Percentiles rank a stretch among this genome's conserved stretches.
These are phyloP conservation scores for Ceratina calcarata DNA, from an alignment of 1,140 invertebrate genomes.

Conservation along the genomic window DNA sequence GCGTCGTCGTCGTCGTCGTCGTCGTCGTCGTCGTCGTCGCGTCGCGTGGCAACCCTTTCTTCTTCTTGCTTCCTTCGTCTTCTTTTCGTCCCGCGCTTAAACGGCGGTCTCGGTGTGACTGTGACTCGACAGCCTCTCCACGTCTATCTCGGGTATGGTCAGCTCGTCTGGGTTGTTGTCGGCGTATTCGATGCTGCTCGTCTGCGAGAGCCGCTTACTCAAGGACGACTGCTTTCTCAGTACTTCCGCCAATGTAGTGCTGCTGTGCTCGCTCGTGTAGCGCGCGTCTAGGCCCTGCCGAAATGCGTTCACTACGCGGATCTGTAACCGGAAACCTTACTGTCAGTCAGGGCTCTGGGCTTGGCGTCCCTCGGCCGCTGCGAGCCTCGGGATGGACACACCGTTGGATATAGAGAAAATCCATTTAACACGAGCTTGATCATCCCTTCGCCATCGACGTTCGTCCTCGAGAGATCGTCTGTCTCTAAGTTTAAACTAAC, in stretches of 20 bases:
- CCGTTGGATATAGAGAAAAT: slow-evolving; percentile 6
- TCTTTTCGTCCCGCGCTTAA: slow-evolving; percentile 78
- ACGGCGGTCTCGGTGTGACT: slow-evolving; percentile 96
- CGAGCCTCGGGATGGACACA: slow-evolving; percentile 1
- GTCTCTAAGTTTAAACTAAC: too few relatives aligned
- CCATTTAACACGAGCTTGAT: slow-evolving; percentile 12
- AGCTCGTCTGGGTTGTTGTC: slow-evolving; percentile 93
- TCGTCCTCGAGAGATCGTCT: background rate
- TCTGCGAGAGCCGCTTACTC: slow-evolving; percentile 93
- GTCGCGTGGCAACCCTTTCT: slow-evolving; percentile 33
- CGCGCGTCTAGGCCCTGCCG: slow-evolving; percentile 98
- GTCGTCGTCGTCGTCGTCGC: slow-evolving; percentile 31
- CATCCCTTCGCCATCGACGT: slow-evolving; percentile 16
- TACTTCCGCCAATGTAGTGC: slow-evolving; percentile 92
- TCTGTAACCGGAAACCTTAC: slow-evolving; percentile 85
- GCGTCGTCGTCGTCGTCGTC: too few relatives aligned
- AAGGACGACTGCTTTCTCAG: slow-evolving; percentile 94
- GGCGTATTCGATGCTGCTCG: slow-evolving; percentile 94
- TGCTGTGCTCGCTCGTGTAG: slow-evolving; percentile 92
- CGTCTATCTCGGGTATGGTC: slow-evolving; percentile 93
- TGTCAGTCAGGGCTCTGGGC: slow-evolving; percentile 1
- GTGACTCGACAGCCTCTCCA: slow-evolving; percentile 93
- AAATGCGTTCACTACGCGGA: slow-evolving; percentile 99
- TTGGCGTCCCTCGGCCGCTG: background rate
- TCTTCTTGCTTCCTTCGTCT: slow-evolving; percentile 29